Evolutionary conservation across 2,797 vertebrate species (phyloP).

Genomic region (Schizothorax lantsangensis): DNA sequence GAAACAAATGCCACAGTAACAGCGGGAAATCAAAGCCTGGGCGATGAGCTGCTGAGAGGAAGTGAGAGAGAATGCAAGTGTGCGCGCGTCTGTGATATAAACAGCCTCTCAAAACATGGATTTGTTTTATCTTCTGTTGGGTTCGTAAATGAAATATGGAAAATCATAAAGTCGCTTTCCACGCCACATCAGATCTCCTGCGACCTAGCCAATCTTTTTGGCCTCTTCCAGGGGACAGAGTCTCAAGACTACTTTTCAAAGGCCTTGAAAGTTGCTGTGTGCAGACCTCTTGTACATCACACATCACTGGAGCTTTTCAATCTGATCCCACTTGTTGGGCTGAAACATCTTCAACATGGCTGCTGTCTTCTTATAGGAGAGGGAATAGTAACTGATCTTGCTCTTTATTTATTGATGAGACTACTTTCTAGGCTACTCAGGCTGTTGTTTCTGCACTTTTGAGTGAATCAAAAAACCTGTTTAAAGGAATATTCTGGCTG

Average conservation of each 20-base stretch:
- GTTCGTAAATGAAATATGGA: conserved; percentile 25
- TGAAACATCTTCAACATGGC: not conserved
- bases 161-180: conserved; percentile 21
- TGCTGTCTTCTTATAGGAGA: not conserved
- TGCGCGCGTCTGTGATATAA: conserved; percentile 12
- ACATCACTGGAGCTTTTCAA: conserved; percentile 1
- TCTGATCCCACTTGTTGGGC: not conserved
- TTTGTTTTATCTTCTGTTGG: conserved; percentile 36
- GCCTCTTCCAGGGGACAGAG: not conserved
- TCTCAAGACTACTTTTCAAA: conserved; percentile 6
- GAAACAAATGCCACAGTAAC: conserved; percentile 52
- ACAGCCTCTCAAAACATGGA: conserved; percentile 38
- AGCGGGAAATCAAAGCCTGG: conserved; percentile 46
- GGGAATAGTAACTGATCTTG: conserved; percentile 26
- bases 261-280: not conserved
- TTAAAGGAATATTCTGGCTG: not conserved
- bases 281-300: not conserved
- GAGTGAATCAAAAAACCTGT: not conserved
- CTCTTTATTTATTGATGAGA: conserved; percentile 32
- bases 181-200: conserved; percentile 19
- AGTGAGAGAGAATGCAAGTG: conserved; percentile 13
- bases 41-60: conserved; percentile 39
- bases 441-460: not conserved
- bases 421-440: not conserved
- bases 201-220: not conserved